Percentiles rank a stretch among this genome's conserved stretches.
phyloP scores from a whole-genome alignment of 2,888 invertebrate species.

The Synergus japonicus region DNA sequence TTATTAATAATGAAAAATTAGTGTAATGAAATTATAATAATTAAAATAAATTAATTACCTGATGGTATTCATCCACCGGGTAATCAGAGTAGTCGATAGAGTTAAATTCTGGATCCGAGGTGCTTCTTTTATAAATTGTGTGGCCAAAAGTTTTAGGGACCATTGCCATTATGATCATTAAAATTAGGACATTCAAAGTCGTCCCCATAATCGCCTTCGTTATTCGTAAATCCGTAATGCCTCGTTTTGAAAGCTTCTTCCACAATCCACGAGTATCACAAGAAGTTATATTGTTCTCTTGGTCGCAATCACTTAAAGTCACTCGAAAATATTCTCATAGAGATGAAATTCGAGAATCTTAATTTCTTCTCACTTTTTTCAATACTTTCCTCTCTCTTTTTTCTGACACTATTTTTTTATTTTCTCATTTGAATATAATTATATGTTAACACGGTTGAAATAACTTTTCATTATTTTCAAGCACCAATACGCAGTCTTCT shows the following conservation, averaged over 20 bases:
- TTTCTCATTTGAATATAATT: not conserved
- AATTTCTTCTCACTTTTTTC: not conserved
- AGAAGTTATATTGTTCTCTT: not conserved
- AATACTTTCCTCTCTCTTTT: not conserved
- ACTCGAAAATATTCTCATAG: not conserved
- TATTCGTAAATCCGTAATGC: conserved; percentile 22
- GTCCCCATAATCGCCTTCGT: conserved; percentile 11
- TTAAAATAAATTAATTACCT: not conserved
- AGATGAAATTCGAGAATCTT: not conserved
- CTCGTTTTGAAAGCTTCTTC: conserved; percentile 2
- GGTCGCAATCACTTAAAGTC: not conserved
- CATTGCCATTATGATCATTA: not conserved
- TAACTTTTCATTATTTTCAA: not conserved
- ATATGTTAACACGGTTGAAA: not conserved
- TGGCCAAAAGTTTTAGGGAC: conserved; percentile 6
- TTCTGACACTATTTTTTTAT: not conserved
- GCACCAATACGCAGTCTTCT: not conserved
- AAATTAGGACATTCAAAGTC: conserved; percentile 12
- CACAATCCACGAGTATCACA: not conserved
- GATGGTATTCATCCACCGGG: not conserved
- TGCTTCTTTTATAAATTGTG: conserved; percentile 10
- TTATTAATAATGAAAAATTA: not conserved
- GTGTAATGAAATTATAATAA: not conserved
- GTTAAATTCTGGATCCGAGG: conserved; percentile 5
- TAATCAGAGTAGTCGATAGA: conserved; percentile 28